These are phyloP conservation scores for Sipha maydis DNA, from an alignment of 2,888 invertebrate species.

Conservation along the genomic window DNA sequence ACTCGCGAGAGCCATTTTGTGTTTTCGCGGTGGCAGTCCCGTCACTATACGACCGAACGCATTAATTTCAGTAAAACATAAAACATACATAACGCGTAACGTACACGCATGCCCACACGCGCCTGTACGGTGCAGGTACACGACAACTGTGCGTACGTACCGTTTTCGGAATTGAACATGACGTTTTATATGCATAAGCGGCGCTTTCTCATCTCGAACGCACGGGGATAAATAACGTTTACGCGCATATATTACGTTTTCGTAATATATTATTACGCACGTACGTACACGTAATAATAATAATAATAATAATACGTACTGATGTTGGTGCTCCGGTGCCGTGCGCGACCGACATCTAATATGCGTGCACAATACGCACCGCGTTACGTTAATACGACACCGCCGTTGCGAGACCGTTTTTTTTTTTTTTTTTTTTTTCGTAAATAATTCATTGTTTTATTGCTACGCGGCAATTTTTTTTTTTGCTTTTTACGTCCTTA, in stretches of 20 bases:
- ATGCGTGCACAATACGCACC: background rate
- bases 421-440: too few species aligned
- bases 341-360: background rate
- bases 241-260: too few species aligned
- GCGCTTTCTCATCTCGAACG: background rate
- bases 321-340: too few species aligned
- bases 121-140: background rate
- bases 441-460: background rate
- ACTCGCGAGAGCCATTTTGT: slow-evolving; percentile 19
- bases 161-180: slow-evolving; percentile 20
- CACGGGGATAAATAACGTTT: slow-evolving; percentile 11
- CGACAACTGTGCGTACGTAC: background rate
- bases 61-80: slow-evolving; percentile 29
- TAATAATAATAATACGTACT: too few species aligned
- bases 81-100: background rate
- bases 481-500: background rate
- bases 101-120: background rate
- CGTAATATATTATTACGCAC: too few species aligned
- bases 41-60: slow-evolving; percentile 28
- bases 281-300: too few species aligned
- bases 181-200: background rate
- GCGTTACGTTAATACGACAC: too few species aligned
- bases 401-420: background rate
- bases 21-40: background rate
- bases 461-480: background rate